Evolutionary conservation across 1,140 invertebrate species (phyloP), one percentile per base, ranked within the genome.

Genomic region (Semibalanus balanoides): DNA sequence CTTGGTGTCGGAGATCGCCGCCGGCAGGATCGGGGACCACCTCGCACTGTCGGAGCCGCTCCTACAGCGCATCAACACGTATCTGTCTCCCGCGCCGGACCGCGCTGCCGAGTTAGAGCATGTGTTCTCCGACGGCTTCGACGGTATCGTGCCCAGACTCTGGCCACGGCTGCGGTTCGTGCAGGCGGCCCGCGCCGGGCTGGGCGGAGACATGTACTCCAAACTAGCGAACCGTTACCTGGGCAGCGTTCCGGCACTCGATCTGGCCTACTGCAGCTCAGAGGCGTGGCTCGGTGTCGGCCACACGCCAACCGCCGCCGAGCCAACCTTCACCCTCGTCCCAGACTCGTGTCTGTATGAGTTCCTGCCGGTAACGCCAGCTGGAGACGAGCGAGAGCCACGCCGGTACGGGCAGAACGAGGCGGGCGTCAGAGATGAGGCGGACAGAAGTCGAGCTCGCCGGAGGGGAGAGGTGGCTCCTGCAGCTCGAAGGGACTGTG

Each of bases 11-110:
- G 51, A 64, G 51, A 7, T 64, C 7, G 51, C 51, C 22, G 51
- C 51, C 3, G 51, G 51, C 22, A 14, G 22, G 11, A 77, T 83
- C 74, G 73, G 78, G 31, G 82, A 81, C 29, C 72, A 80, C 22
- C 51, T 64, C 14, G 1, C 22, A 1, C 51, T 64, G 22, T 19
- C 51, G 51, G 14, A 14, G 11, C 14, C 11, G 14, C 22, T 64
- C 7, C 51, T 64, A 19, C 14, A 1, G 51, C 51, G 51, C 51
- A 25, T 64, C 51, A 64, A 64, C 51, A 25, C 9, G 51, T 19
- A 64, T 19, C 51, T 64, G 11, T 1, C 51, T 25, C 51, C 51
- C 7, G 51, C 51, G 3, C 51, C 51, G 51, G 14, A 25, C 51
- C 51, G 51, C 9, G 51, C 51, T 19, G 22, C 11, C 11, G 51